These are phyloP conservation scores for Spodoptera picta DNA, from an alignment of 2,888 invertebrate genomes.

Conservation along the genomic window DNA sequence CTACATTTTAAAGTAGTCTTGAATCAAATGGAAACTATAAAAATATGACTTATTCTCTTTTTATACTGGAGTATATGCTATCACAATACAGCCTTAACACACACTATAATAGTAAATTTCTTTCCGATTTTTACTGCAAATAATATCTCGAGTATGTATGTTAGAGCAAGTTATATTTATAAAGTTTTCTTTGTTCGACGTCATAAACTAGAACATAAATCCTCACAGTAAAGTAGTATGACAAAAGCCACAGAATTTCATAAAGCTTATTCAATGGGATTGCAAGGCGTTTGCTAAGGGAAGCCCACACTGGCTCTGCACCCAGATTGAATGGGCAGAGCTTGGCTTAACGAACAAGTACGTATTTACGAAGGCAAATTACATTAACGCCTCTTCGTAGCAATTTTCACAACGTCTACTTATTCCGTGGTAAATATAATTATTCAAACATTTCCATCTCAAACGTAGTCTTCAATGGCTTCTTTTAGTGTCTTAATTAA, in stretches of 20 bases:
- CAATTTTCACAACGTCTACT: conserved; percentile 34
- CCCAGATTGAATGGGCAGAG: conserved; percentile 37
- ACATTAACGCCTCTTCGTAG: conserved; percentile 23
- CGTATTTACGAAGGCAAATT: conserved; percentile 32
- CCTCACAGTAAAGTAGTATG: conserved; percentile 41
- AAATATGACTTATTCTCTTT: no score
- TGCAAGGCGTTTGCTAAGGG: conserved; percentile 37
- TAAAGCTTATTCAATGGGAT: conserved; percentile 54
- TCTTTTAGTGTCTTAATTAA: conserved; percentile 2
- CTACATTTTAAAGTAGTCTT: no score
- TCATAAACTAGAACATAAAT: conserved; percentile 49
- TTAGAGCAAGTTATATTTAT: conserved; percentile 1
- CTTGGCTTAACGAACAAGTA: conserved; percentile 23
- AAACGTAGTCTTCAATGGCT: conserved; percentile 6
- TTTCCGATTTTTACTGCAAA: conserved; percentile 1
- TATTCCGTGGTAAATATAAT: conserved; percentile 31
- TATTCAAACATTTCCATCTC: conserved; percentile 29
- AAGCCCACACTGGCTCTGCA: conserved; percentile 32
- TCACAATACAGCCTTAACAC: no score
- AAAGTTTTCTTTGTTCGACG: conserved; percentile 12
- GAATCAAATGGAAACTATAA: no score
- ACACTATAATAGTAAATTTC: conserved; percentile 7
- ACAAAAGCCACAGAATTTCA: conserved; percentile 55
- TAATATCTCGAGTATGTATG: background rate
- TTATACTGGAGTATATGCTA: no score